phyloP scores from a whole-genome alignment of 1,140 invertebrate genomes.

The Anagrus nilaparvatae region DNA sequence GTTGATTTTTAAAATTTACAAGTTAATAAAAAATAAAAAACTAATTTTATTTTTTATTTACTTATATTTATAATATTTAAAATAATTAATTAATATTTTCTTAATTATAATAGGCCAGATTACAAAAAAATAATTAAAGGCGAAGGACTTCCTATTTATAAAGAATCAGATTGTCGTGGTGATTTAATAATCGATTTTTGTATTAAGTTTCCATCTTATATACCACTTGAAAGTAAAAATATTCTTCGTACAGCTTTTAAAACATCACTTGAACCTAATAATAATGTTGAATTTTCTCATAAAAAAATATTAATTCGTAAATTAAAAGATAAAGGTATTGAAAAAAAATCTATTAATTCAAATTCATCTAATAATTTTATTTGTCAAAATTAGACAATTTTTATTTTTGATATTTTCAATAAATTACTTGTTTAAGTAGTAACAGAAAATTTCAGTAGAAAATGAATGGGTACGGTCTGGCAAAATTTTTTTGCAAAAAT shows the following conservation, averaged over 20 bases:
- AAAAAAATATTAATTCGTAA: slow-evolving; percentile 39
- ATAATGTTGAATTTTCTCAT: slow-evolving; percentile 33
- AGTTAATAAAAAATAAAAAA: not conserved
- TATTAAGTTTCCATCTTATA: slow-evolving; percentile 46
- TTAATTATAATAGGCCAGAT: slow-evolving; percentile 38
- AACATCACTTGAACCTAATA: slow-evolving; percentile 21
- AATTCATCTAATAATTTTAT: slow-evolving; percentile 15
- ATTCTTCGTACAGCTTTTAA: slow-evolving; percentile 40
- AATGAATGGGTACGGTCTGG: too few species aligned
- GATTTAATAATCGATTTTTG: slow-evolving; percentile 47
- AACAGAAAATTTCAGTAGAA: too few species aligned
- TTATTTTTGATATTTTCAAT: too few species aligned
- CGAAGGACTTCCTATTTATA: slow-evolving; percentile 52
- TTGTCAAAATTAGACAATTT: slow-evolving; percentile 8
- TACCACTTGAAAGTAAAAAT: slow-evolving; percentile 40
- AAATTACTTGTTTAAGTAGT: too few species aligned
- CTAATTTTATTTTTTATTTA: not conserved
- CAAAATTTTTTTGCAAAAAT: too few species aligned
- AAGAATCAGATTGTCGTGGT: slow-evolving; percentile 40
- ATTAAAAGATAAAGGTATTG: slow-evolving; percentile 26
- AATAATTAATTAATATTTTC: not conserved
- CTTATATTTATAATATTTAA: not conserved
- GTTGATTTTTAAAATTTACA: slow-evolving; percentile 15
- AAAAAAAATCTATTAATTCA: too few species aligned
- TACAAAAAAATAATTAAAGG: slow-evolving; percentile 49